A percentile compares a stretch with the other conserved stretches of the same genome.
Conservation (phyloP, 2,888 invertebrate genomes). For the Protodeltote pygarga region DNA sequence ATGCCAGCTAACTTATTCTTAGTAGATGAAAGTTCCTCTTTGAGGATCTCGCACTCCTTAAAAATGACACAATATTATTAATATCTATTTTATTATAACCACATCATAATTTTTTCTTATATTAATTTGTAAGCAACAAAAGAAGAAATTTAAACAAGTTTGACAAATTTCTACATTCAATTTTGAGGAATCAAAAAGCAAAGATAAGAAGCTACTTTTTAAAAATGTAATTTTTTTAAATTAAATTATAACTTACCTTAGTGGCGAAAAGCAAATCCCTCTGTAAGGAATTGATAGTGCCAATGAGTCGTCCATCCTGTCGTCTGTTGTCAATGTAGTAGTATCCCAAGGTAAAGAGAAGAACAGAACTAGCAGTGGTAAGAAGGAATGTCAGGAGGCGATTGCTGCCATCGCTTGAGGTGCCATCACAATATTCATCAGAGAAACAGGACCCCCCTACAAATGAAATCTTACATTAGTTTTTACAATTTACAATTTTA, state of each 20-base stretch:
- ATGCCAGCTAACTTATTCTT: slow-evolving; percentile 88
- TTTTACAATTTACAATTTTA: too few species aligned
- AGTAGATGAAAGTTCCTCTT: slow-evolving; percentile 87
- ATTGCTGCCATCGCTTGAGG: slow-evolving; percentile 67
- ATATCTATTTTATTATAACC: too few species aligned
- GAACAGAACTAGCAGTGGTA: slow-evolving; percentile 90
- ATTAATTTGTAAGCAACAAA: too few species aligned
- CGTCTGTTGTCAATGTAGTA: slow-evolving; percentile 92
- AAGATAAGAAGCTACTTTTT: too few species aligned
- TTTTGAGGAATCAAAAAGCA: too few species aligned
- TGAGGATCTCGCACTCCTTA: slow-evolving; percentile 89
- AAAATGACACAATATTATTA: too few species aligned
- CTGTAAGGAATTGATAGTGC: slow-evolving; percentile 86
- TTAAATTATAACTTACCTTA: slow-evolving; percentile 80
- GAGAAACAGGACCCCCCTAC: slow-evolving; percentile 75
- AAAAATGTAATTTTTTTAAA: too few species aligned
- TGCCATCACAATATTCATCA: slow-evolving; percentile 78
- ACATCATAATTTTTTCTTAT: too few species aligned
- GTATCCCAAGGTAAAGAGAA: slow-evolving; percentile 92
- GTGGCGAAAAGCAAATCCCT: slow-evolving; percentile 81
- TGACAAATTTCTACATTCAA: too few species aligned
- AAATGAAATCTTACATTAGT: not conserved
- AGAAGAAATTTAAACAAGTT: too few species aligned
- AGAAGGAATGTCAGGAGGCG: slow-evolving; percentile 87
- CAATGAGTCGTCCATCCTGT: slow-evolving; percentile 90